These are phyloP conservation scores for Rugalucina vietnamica DNA, from an alignment of 2,888 invertebrate species.

Conservation along the genomic window DNA sequence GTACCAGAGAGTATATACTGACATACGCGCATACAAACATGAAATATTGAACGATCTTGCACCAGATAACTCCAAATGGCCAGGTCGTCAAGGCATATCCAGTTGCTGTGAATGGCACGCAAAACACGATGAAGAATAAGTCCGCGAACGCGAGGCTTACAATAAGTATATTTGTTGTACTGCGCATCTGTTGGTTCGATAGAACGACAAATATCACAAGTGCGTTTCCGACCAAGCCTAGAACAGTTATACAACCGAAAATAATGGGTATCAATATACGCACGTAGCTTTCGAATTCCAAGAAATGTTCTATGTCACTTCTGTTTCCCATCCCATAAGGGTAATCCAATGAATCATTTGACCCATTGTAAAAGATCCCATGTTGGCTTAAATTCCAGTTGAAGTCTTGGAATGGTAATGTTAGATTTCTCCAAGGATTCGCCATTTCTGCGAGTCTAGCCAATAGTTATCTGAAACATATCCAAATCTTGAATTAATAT, in stretches of 20 bases:
- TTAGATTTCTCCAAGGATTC: neutral
- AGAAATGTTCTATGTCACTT: conserved; percentile 24
- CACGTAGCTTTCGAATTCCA: conserved; percentile 69
- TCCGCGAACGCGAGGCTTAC: conserved; percentile 96
- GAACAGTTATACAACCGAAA: conserved; percentile 93
- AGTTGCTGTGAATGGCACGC: conserved; percentile 96
- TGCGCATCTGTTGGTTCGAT: conserved; percentile 95
- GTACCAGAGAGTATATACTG: conserved; percentile 95
- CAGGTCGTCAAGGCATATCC: conserved; percentile 94
- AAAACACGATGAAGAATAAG: conserved; percentile 95
- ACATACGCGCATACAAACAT: conserved; percentile 96
- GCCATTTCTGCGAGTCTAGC: neutral
- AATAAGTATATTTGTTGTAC: conserved; percentile 95
- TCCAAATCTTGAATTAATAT: no score
- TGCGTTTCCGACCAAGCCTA: conserved; percentile 95
- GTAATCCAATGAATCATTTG: neutral
- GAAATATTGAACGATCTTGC: conserved; percentile 95
- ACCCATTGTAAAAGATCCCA: neutral
- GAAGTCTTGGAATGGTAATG: neutral
- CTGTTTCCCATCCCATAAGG: neutral
- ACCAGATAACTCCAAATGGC: conserved; percentile 96
- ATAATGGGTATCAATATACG: conserved; percentile 86
- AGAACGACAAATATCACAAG: conserved; percentile 95
- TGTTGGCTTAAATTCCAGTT: neutral
- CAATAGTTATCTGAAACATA: no score